Percentiles rank a stretch among this genome's conserved stretches.
Conservation (phyloP, 2,797 vertebrate genomes). For the Thalassophryne amazonica region DNA sequence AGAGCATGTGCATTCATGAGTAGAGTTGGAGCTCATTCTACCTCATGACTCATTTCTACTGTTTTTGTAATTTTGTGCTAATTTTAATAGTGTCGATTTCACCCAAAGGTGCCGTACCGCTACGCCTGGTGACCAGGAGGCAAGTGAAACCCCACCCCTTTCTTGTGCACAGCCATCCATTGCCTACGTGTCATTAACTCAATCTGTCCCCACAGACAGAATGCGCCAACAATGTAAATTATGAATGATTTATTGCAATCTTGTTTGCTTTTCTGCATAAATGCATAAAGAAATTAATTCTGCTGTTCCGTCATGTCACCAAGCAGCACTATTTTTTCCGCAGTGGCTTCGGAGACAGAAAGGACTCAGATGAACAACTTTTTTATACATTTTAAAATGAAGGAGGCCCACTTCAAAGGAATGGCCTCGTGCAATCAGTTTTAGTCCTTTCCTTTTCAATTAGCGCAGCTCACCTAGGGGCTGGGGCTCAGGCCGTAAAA, state of each 20-base stretch:
- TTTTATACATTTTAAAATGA: slow-evolving; percentile 71
- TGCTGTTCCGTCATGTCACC: slow-evolving; percentile 24
- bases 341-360: slow-evolving; percentile 21
- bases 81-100: slow-evolving; percentile 57
- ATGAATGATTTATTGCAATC: slow-evolving; percentile 40
- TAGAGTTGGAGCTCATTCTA: too few relatives aligned
- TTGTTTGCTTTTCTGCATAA: slow-evolving; percentile 11
- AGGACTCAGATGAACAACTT: slow-evolving; percentile 48
- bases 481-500: slow-evolving; percentile 58
- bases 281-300: neutral
- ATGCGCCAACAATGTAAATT: slow-evolving; percentile 22
- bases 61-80: slow-evolving; percentile 5
- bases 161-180: slow-evolving; percentile 21
- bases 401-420: slow-evolving; percentile 68
- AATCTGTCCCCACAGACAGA: slow-evolving; percentile 40
- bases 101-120: slow-evolving; percentile 58
- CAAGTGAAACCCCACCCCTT: neutral
- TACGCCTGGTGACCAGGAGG: slow-evolving; percentile 4
- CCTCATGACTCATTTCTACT: too few relatives aligned
- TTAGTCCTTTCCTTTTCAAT: slow-evolving; percentile 72
- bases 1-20: neutral
- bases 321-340: neutral
- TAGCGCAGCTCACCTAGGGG: slow-evolving; percentile 61
- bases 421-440: slow-evolving; percentile 63
- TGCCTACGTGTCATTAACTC: slow-evolving; percentile 42